Evolutionary conservation across 2,113 vertebrate species (phyloP).

Genomic region (Rhipidura dahli): DNA sequence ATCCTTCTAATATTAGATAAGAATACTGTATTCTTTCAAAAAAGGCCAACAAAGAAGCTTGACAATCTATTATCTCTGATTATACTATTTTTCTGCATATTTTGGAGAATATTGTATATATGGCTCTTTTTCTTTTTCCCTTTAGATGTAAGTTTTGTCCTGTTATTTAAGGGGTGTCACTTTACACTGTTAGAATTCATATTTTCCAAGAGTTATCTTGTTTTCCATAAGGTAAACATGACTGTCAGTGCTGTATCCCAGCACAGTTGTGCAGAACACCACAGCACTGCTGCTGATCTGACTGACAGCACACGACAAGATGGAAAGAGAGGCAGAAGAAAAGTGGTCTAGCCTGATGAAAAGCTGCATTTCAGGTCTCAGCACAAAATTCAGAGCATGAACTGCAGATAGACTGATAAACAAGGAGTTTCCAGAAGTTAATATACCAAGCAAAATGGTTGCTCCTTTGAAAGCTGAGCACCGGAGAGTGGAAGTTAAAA

Average conservation of each 20-base stretch:
- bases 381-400: conserved; percentile 24
- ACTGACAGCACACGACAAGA: neutral
- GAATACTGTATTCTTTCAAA: neutral
- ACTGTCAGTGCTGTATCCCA: neutral
- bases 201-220: neutral
- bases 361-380: conserved; percentile 31
- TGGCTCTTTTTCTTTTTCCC: rapidly evolving
- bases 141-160: neutral
- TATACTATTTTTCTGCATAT: neutral
- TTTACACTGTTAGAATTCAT: neutral
- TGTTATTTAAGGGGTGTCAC: neutral
- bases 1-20: neutral
- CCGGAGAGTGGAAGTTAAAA: conserved; percentile 59
- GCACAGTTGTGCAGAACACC: neutral
- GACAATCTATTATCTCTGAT: neutral
- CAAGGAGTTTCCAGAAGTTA: conserved; percentile 62
- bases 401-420: conserved; percentile 47
- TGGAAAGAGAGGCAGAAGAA: conserved; percentile 25
- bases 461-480: conserved; percentile 40
- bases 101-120: neutral
- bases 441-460: conserved; percentile 19
- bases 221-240: conserved; percentile 28
- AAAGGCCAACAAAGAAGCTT: neutral
- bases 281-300: conserved; percentile 32
- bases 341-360: conserved; percentile 3